Conservation (phyloP, 2,113 vertebrate genomes). For the Atherinomorus stipes region DNA sequence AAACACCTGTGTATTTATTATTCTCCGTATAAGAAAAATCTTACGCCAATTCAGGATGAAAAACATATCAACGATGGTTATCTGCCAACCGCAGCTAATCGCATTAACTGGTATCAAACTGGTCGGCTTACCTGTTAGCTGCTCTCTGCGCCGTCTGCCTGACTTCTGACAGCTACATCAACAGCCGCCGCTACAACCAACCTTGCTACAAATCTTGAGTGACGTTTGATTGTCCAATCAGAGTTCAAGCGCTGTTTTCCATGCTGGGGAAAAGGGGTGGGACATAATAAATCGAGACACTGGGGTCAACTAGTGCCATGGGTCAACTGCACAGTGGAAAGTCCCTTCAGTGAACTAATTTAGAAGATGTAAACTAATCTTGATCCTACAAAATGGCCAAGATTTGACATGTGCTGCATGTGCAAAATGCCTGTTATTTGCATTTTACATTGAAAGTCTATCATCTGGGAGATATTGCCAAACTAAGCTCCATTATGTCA, state of each 20-base stretch:
- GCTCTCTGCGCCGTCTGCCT: neutral
- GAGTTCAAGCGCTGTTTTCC: neutral
- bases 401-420: no score
- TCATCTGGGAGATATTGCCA: no score
- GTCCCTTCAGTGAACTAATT: neutral
- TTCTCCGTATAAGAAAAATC: neutral
- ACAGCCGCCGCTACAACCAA: constrained; percentile 54
- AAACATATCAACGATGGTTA: no score
- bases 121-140: constrained; percentile 36
- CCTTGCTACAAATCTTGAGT: constrained; percentile 12
- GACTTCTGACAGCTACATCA: constrained; percentile 72
- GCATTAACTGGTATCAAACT: constrained; percentile 15
- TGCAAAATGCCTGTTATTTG: no score
- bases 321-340: no score
- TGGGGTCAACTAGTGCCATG: no score
- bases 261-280: neutral
- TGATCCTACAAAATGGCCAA: no score
- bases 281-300: neutral
- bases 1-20: neutral
- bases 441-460: no score
- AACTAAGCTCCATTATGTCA: no score
- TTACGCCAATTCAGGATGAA: neutral
- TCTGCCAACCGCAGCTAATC: neutral
- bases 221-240: constrained; percentile 56
- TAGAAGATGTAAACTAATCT: no score